Conservation (phyloP, 2,113 vertebrate species). For the Atractosteus spatula region DNA sequence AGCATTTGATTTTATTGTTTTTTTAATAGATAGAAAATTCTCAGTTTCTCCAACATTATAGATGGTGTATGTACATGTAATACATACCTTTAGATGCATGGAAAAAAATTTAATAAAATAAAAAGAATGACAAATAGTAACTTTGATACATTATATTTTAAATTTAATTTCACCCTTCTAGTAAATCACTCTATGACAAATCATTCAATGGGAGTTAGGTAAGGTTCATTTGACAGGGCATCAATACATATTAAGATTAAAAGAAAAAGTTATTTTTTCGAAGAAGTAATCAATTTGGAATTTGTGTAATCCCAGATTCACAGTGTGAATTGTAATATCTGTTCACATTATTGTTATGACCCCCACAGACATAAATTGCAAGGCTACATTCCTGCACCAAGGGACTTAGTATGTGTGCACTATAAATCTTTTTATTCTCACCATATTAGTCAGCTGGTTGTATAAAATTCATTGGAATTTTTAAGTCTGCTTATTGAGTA, state of each 20-base stretch:
- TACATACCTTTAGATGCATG: slow-evolving; percentile 4
- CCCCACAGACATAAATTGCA: slow-evolving; percentile 53
- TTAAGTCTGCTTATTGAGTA: no score
- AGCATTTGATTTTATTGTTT: no score
- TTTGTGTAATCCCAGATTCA: slow-evolving; percentile 59
- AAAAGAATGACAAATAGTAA: no score
- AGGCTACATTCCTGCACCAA: slow-evolving; percentile 42
- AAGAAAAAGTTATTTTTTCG: slow-evolving; percentile 39
- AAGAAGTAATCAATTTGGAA: slow-evolving; percentile 62
- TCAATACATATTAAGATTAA: slow-evolving; percentile 15
- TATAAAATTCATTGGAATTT: no score
- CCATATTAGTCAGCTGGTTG: no score
- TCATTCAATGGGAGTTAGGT: slow-evolving; percentile 40
- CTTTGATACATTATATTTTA: neutral
- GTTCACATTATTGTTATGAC: slow-evolving; percentile 51
- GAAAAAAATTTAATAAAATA: slow-evolving; percentile 21
- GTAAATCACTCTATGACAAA: slow-evolving; percentile 37
- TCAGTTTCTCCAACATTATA: no score
- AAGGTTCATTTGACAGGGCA: slow-evolving; percentile 33
- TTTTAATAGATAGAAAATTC: no score
- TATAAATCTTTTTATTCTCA: slow-evolving; percentile 54
- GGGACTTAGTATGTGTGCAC: slow-evolving; percentile 50
- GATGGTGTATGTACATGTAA: no score
- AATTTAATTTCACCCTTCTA: slow-evolving; percentile 31
- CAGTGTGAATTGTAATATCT: slow-evolving; percentile 48